Evolutionary conservation across 1,140 invertebrate genomes (phyloP).

Genomic region (Drosophila parvula): DNA sequence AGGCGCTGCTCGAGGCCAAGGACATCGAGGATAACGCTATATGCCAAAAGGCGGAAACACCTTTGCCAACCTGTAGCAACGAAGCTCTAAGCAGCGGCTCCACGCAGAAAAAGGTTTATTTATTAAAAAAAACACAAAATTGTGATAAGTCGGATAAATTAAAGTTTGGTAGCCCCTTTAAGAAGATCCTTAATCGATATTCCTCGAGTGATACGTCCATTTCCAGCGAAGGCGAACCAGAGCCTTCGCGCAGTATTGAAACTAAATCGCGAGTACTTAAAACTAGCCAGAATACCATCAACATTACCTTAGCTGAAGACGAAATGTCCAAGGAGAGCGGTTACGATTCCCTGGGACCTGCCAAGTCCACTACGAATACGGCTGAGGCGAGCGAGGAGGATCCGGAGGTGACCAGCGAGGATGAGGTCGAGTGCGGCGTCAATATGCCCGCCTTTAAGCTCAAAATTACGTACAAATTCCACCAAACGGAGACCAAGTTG

Average conservation of each 20-base stretch:
- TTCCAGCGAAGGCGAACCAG: slow-evolving; percentile 71
- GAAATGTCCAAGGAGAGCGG: slow-evolving; percentile 59
- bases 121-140: slow-evolving; percentile 40
- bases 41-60: slow-evolving; percentile 1
- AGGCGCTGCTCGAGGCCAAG: slow-evolving; percentile 19
- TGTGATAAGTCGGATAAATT: slow-evolving; percentile 37
- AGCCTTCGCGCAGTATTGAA: slow-evolving; percentile 54
- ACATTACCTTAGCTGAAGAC: slow-evolving; percentile 35
- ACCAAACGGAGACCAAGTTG: slow-evolving; percentile 92
- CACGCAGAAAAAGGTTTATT: slow-evolving; percentile 39
- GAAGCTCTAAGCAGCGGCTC: slow-evolving; percentile 23
- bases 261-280: slow-evolving; percentile 39
- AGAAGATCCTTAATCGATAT: slow-evolving; percentile 51
- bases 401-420: slow-evolving; percentile 56
- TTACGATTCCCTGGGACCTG: slow-evolving; percentile 35
- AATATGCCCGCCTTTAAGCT: slow-evolving; percentile 89
- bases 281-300: slow-evolving; percentile 38
- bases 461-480: slow-evolving; percentile 92
- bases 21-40: slow-evolving; percentile 5
- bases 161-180: slow-evolving; percentile 28
- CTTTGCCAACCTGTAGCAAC: slow-evolving; percentile 25
- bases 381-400: slow-evolving; percentile 53
- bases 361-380: slow-evolving; percentile 27
- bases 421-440: slow-evolving; percentile 68
- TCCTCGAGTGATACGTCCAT: slow-evolving; percentile 78